Evolutionary conservation across 2,113 vertebrate species (phyloP).

Genomic region (Sinocyclocheilus maitianheensis): DNA sequence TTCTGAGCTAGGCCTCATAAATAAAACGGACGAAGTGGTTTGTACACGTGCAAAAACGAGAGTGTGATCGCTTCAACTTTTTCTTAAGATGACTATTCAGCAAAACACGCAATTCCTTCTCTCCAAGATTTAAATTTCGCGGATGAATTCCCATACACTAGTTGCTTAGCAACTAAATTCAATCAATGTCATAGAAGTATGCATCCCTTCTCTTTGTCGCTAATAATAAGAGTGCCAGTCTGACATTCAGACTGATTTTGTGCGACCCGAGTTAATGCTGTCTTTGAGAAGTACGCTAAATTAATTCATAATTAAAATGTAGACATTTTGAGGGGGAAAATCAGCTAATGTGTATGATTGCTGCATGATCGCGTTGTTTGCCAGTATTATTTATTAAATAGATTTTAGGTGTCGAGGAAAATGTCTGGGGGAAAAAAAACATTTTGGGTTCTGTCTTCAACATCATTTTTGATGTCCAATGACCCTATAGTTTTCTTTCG

Average conservation of each 20-base stretch:
- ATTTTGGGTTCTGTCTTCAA: background rate
- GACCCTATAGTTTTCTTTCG: background rate
- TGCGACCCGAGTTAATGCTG: conserved; percentile 21
- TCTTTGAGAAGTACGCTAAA: background rate
- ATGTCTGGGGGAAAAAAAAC: no score
- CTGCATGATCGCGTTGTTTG: background rate
- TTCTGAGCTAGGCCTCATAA: background rate
- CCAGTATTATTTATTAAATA: background rate
- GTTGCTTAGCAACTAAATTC: conserved; percentile 99
- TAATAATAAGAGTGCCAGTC: conserved; percentile 90
- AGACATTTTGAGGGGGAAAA: background rate
- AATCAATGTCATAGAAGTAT: conserved; percentile 89
- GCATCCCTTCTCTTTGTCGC: conserved; percentile 90
- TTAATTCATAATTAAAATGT: conserved; percentile 19
- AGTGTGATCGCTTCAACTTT: conserved; percentile 70
- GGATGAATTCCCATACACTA: conserved; percentile 94
- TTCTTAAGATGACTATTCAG: conserved; percentile 83
- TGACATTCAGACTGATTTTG: conserved; percentile 78
- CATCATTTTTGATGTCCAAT: background rate
- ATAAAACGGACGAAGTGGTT: conserved; percentile 1
- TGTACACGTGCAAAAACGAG: background rate
- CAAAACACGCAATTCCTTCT: conserved; percentile 80
- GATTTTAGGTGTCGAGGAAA: background rate
- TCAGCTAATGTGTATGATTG: background rate
- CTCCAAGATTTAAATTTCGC: conserved; percentile 97